Conservation (phyloP, 1,140 invertebrate genomes). For the Homarus americanus region DNA sequence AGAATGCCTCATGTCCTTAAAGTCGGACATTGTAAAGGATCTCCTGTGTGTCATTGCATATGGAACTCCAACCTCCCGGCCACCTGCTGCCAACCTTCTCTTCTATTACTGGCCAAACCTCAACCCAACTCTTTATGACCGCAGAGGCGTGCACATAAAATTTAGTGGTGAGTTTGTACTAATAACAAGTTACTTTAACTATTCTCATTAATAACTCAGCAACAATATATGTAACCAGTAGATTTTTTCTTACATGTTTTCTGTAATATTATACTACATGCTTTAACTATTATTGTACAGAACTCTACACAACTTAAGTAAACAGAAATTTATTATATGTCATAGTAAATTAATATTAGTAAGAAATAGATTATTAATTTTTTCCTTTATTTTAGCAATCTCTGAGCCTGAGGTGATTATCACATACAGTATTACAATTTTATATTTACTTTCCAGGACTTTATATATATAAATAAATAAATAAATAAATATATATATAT, state of each 20-base stretch:
- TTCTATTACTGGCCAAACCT: slow-evolving; percentile 99
- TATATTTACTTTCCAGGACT: background rate
- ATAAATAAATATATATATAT: too few relatives aligned
- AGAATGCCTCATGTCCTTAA: slow-evolving; percentile 96
- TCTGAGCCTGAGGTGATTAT: background rate
- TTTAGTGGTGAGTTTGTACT: slow-evolving; percentile 86
- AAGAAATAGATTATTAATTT: background rate
- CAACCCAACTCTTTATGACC: slow-evolving; percentile 94
- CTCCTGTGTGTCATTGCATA: slow-evolving; percentile 97
- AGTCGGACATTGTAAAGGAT: slow-evolving; percentile 93
- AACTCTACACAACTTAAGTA: background rate
- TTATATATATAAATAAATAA: background rate
- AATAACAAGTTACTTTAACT: background rate
- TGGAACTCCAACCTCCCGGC: slow-evolving; percentile 92
- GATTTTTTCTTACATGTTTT: background rate
- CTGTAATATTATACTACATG: too few relatives aligned
- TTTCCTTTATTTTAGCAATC: slow-evolving; percentile 1
- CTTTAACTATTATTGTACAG: background rate
- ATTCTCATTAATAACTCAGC: slow-evolving; percentile 28
- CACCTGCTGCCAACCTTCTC: slow-evolving; percentile 95
- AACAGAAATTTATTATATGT: background rate
- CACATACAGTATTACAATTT: background rate
- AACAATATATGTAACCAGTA: slow-evolving; percentile 2
- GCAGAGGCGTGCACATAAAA: slow-evolving; percentile 92
- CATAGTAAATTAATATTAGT: background rate